Percentiles rank a stretch among this genome's conserved stretches.
These are phyloP conservation scores for Orchestes rusci DNA, from an alignment of 2,888 invertebrate genomes.

Conservation along the genomic window DNA sequence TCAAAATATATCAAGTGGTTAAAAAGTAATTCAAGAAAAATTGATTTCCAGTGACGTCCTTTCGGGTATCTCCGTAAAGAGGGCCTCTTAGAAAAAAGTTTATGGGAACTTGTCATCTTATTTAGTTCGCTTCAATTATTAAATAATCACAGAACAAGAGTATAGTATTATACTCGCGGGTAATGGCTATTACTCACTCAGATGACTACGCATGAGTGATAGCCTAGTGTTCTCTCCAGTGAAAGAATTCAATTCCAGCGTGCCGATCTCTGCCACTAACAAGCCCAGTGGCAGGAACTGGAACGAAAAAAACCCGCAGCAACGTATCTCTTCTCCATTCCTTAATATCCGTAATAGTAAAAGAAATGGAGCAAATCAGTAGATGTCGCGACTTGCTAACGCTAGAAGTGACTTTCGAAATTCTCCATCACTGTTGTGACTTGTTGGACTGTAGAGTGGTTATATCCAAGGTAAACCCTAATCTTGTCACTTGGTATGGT, in stretches of 20 bases:
- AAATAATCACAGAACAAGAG: no score
- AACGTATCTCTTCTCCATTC: slow-evolving; percentile 48
- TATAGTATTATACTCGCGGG: no score
- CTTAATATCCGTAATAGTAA: slow-evolving; percentile 44
- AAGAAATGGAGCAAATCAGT: slow-evolving; percentile 48
- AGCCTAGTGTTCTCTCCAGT: no score
- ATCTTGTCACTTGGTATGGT: background rate
- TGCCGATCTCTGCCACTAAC: slow-evolving; percentile 48
- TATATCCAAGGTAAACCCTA: slow-evolving; percentile 51
- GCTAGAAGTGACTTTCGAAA: slow-evolving; percentile 45
- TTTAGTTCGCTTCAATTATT: no score
- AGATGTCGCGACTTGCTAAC: slow-evolving; percentile 43
- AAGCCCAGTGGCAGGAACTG: slow-evolving; percentile 47
- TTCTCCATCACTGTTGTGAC: slow-evolving; percentile 48
- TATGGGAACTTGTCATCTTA: no score
- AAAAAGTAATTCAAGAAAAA: no score
- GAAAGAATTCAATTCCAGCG: slow-evolving; percentile 43
- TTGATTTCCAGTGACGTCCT: no score
- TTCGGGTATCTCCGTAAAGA: no score
- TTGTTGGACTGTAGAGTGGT: slow-evolving; percentile 56
- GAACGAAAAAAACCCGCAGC: slow-evolving; percentile 47
- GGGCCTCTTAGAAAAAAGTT: no score
- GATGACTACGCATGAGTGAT: no score
- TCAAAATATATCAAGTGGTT: no score
- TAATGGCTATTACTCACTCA: no score